phyloP scores from a whole-genome alignment of 2,797 vertebrate species.

The Clarias fuscus region DNA sequence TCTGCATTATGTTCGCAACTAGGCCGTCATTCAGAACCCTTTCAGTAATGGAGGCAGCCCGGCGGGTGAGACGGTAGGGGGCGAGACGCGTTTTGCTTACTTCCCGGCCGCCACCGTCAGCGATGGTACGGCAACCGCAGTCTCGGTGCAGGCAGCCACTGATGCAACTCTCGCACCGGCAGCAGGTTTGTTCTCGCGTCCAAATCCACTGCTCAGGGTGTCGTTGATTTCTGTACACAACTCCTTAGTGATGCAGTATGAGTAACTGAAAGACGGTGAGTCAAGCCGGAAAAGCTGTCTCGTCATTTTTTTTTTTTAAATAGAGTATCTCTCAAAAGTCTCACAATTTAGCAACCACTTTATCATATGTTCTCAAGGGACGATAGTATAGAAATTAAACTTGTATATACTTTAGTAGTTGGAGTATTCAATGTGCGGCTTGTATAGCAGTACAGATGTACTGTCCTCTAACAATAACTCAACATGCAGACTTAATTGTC shows the following conservation, averaged over 20 bases:
- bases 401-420: too few species aligned
- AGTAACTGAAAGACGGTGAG: neutral
- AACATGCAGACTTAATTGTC: neutral
- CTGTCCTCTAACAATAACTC: too few species aligned
- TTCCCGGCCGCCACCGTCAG: slow-evolving; percentile 87
- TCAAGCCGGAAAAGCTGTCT: neutral
- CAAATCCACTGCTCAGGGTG: neutral
- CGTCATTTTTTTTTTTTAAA: too few species aligned
- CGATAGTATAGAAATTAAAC: too few species aligned
- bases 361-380: too few species aligned
- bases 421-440: too few species aligned
- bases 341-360: too few species aligned
- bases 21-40: slow-evolving; percentile 94
- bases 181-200: slow-evolving; percentile 75
- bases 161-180: slow-evolving; percentile 85
- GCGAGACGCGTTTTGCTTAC: slow-evolving; percentile 89
- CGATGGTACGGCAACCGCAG: slow-evolving; percentile 81
- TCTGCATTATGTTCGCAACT: slow-evolving; percentile 10
- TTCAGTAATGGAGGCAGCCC: slow-evolving; percentile 94
- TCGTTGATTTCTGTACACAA: neutral
- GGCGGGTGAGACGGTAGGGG: slow-evolving; percentile 80
- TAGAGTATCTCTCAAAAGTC: too few species aligned
- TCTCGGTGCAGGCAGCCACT: slow-evolving; percentile 84
- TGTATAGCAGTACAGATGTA: too few species aligned
- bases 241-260: neutral